Evolutionary conservation across 2,888 invertebrate species (phyloP).

Genomic region (Maniola hyperantus): DNA sequence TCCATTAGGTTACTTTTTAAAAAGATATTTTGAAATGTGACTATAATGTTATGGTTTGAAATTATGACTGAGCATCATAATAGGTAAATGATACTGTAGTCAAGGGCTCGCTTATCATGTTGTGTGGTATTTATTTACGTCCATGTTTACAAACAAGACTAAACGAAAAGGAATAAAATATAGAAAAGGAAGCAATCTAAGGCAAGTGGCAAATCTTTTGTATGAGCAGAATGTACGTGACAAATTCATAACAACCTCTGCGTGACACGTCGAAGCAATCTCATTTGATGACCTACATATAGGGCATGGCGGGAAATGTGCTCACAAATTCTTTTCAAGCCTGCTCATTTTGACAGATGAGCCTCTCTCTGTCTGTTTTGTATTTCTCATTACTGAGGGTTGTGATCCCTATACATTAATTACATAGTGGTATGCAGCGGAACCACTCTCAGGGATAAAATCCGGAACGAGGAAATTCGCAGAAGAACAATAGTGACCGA

Average conservation of each 20-base stretch:
- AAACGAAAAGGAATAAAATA: conserved; percentile 29
- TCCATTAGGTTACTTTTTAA: neutral
- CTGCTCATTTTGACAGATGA: neutral
- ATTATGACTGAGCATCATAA: too few relatives aligned
- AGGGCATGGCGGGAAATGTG: neutral
- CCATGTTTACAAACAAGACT: conserved; percentile 8
- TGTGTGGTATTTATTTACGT: neutral
- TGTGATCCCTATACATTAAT: too few relatives aligned
- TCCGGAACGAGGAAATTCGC: too few relatives aligned
- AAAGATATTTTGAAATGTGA: too few relatives aligned
- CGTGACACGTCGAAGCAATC: conserved; percentile 20
- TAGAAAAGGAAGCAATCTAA: conserved; percentile 39
- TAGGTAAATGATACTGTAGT: too few relatives aligned
- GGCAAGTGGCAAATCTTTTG: conserved; percentile 39
- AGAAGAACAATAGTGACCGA: too few relatives aligned
- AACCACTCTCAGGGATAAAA: too few relatives aligned
- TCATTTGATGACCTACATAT: neutral
- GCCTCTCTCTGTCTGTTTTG: neutral
- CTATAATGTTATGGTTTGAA: too few relatives aligned
- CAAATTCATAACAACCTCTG: conserved; percentile 33
- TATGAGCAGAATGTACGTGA: conserved; percentile 40
- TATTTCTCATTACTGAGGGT: neutral
- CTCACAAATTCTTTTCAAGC: neutral
- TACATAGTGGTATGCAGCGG: too few relatives aligned
- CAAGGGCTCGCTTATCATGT: too few relatives aligned